Evolutionary conservation across 1,140 invertebrate species (phyloP), one percentile per base, ranked within the genome.

Genomic region (Scaptomyza montana): DNA sequence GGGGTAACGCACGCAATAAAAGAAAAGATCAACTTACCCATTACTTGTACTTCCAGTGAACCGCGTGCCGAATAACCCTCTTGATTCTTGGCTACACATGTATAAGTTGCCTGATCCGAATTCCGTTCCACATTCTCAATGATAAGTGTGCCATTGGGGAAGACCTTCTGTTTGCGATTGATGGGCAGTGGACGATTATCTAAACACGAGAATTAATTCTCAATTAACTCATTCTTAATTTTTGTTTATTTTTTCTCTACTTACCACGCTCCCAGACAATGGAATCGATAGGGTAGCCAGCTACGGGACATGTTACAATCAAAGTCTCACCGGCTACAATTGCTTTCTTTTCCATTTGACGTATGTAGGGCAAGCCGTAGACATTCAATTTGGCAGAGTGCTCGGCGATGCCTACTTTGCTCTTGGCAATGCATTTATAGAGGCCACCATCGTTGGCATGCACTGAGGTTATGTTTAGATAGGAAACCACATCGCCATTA

Each of bases 81-180:
- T 51, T 95, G 94, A 92, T 98, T 98, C 84, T 96, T 95, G 7
- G 97, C 98, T 5, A 98, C 96, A 92, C 98, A 99, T 0, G 96
- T 98, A 93, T 99, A 99, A 1, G 96, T 96, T 2, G 98, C 98
- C 91, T 98, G 97, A 93, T 99, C 98, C 61, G 96, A 96, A 74
- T 95, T 94, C 30, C 97, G 94, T 92, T 99, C 97, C 1, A 99
- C 97, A 91, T 98, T 98, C 91, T 97, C 96, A 77, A 99, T 98
- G 55, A 98, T 97, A 1, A 99, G 94, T 0, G 97, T 98, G 53
- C 98, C 98, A 89, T 99, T 98, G 28, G 96, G 95, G 93, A 97
- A 98, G 13, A 98, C 97, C 86, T 97, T 97, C 89, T 99, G 98
- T 81, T 98, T 97, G 80, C 98, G 95, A 92, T 99, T 99, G 91